These are phyloP conservation scores for Amiota minor DNA, from an alignment of 2,888 invertebrate genomes.

Conservation along the genomic window DNA sequence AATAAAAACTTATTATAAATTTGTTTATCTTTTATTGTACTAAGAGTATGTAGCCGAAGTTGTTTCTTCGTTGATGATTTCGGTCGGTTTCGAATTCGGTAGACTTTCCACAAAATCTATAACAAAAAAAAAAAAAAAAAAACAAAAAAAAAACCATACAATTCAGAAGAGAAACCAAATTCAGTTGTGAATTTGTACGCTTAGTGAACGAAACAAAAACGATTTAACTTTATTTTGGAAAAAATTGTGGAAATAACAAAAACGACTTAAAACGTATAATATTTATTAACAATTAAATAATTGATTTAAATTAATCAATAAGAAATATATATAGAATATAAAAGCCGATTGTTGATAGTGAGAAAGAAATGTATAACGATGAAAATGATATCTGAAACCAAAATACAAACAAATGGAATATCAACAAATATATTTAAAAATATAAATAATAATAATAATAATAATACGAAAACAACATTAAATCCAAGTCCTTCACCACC, in stretches of 20 bases:
- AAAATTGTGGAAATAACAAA: too few species aligned
- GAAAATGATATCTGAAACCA: neutral
- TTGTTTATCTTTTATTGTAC: conserved; percentile 1
- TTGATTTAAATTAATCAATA: neutral
- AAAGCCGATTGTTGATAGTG: neutral
- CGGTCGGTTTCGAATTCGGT: neutral
- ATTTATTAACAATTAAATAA: neutral
- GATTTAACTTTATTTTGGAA: neutral
- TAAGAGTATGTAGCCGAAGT: conserved; percentile 1
- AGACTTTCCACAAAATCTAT: neutral
- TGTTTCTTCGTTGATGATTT: neutral
- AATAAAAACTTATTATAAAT: neutral
- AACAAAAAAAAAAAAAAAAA: too few species aligned
- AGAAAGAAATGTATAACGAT: conserved; percentile 7
- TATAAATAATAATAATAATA: conserved; percentile 1
- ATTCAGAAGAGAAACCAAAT: neutral
- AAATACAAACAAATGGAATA: neutral
- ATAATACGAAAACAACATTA: neutral
- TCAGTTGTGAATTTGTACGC: conserved; percentile 15
- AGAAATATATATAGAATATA: neutral
- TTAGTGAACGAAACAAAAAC: conserved; percentile 1
- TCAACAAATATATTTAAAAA: neutral
- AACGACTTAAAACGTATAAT: too few species aligned
- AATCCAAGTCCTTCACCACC: neutral
- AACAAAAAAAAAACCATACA: too few species aligned